Percentiles rank a stretch among this genome's conserved stretches.
Conservation (phyloP, 2,113 vertebrate species). For the Machaerirhynchus nigripectus region DNA sequence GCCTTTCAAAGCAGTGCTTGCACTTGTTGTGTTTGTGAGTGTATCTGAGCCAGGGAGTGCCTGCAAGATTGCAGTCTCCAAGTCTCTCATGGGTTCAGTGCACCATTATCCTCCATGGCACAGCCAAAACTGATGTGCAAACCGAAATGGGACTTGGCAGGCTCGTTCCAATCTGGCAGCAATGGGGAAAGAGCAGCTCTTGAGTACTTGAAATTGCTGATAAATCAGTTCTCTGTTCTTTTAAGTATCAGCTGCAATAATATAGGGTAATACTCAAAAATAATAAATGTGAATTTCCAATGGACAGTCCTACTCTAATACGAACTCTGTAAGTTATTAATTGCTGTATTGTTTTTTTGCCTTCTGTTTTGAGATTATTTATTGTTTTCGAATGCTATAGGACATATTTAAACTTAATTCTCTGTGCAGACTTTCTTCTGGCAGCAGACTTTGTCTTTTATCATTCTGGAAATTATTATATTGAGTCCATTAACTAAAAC, state of each 20-base stretch:
- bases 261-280: neutral
- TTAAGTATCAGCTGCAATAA: neutral
- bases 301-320: neutral
- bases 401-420: neutral
- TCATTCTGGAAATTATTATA: slow-evolving; percentile 3
- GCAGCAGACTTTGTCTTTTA: neutral
- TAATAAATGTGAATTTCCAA: neutral
- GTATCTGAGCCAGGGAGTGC: neutral
- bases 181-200: neutral
- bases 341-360: neutral
- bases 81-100: neutral
- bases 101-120: neutral
- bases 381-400: neutral
- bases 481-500: neutral
- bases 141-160: neutral
- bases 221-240: neutral
- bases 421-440: neutral
- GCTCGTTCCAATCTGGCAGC: neutral
- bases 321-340: neutral
- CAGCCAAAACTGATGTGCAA: neutral
- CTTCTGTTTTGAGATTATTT: neutral
- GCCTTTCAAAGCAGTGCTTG: neutral
- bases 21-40: accelerated
- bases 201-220: neutral
- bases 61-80: accelerated